Base-by-base conservation (phyloP, 2,888 invertebrate genomes). In the Synergus laeviventris region DNA sequence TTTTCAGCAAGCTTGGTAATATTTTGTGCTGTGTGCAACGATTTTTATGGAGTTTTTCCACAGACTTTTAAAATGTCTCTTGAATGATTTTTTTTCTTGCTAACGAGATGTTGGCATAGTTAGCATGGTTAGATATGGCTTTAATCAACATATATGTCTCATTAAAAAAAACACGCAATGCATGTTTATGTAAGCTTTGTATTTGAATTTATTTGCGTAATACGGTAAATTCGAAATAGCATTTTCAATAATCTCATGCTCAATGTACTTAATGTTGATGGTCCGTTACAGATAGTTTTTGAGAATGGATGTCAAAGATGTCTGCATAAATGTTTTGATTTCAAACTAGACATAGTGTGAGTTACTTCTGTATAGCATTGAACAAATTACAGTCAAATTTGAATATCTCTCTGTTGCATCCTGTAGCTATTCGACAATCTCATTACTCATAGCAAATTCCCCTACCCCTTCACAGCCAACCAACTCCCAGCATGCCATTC, bases 361-460 rank as follows among this genome's bases (percentile, higher is more conserved):
- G 49, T 45, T 31, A 45, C 31, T 70, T 70, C n/a, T n/a, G n/a
- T n/a, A 49, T n/a, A 36, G 9, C 36, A 36, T 70, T 12, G 49
- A 70, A 49, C 70, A 70, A 70, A 70, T 70, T 70, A 70, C 31
- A 70, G 70, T 70, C 36, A 49, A 70, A 70, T 70, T 54, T 62
- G 62, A 62, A 62, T 62, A 18, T 38, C 62, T 4, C 38, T 62
- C 62, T 62, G 62, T 38, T 62, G n/a, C 70, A 70, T 70, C 70
- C 70, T n/a, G 31, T 78, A 79, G 78, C 81, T 77, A 79, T 81
- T 78, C 78, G 79, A 78, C 78, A 77, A 81, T 81, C 81, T 81
- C 81, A 81, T 81, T 81, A 81, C 80, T 81, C 81, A 81, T 81
- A 77, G 79, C 64, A 78, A 80, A 76, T 64, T 74, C 77, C 76